A percentile compares a stretch with the other conserved stretches of the same genome.
Conservation (phyloP, 2,888 invertebrate species). For the Drosophila prolongata region DNA sequence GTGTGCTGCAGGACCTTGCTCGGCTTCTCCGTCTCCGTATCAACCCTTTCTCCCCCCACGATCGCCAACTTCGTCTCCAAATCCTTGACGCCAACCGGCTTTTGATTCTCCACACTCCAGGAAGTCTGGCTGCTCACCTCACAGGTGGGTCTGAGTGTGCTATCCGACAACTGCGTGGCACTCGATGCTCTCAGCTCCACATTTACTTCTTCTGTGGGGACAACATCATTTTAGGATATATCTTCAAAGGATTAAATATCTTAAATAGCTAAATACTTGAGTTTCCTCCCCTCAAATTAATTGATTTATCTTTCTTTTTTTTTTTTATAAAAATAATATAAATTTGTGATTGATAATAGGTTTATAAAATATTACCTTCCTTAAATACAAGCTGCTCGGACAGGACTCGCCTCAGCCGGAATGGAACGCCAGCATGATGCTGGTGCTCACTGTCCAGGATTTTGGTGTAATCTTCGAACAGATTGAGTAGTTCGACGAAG, state of each 20-base stretch:
- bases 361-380: slow-evolving; percentile 30
- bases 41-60: background rate
- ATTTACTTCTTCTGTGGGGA: slow-evolving; percentile 5
- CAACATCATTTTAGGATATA: too few species aligned
- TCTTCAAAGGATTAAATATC: too few species aligned
- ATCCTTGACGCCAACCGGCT: background rate
- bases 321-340: too few species aligned
- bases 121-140: slow-evolving; percentile 56
- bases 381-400: slow-evolving; percentile 41
- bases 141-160: slow-evolving; percentile 44
- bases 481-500: slow-evolving; percentile 54
- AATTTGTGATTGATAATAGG: too few species aligned
- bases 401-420: slow-evolving; percentile 43
- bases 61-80: slow-evolving; percentile 5
- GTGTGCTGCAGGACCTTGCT: slow-evolving; percentile 55
- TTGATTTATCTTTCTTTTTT: too few species aligned
- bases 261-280: too few species aligned
- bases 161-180: slow-evolving; percentile 45
- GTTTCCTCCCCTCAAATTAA: too few species aligned
- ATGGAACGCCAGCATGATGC: background rate
- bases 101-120: slow-evolving; percentile 9
- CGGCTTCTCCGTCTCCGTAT: slow-evolving; percentile 9
- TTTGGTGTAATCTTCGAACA: slow-evolving; percentile 56
- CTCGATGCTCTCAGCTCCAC: slow-evolving; percentile 33
- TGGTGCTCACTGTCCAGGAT: slow-evolving; percentile 36